These are phyloP conservation scores for Lerema accius DNA, from an alignment of 1,140 invertebrate species.

Conservation along the genomic window DNA sequence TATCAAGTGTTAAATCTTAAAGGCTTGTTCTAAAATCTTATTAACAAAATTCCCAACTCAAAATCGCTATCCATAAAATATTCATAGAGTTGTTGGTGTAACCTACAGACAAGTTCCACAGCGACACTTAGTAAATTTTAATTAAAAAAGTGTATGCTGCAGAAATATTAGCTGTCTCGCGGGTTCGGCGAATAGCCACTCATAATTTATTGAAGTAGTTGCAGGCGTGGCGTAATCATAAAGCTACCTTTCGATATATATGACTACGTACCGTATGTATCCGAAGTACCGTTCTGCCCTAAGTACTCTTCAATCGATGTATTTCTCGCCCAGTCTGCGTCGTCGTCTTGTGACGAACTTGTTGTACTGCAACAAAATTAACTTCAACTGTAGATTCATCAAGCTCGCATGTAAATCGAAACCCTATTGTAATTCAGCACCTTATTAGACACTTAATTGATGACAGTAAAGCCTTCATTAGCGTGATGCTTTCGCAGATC, in stretches of 20 bases:
- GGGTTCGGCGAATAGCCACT: constrained; percentile 3
- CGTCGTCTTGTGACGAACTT: constrained; percentile 65
- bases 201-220: background rate
- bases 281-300: constrained; percentile 54
- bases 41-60: too few relatives aligned
- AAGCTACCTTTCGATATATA: constrained; percentile 14
- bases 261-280: constrained; percentile 54
- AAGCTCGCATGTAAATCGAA: too few relatives aligned
- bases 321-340: constrained; percentile 66
- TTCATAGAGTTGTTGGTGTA: background rate
- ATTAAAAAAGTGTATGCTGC: constrained; percentile 3
- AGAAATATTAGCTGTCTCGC: background rate
- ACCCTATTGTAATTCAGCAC: too few relatives aligned
- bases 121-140: background rate
- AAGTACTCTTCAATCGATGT: constrained; percentile 58
- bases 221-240: constrained; percentile 5
- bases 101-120: background rate
- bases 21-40: too few relatives aligned
- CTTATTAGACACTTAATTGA: too few relatives aligned
- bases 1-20: too few relatives aligned
- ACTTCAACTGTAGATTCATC: too few relatives aligned
- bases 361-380: constrained; percentile 66
- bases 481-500: too few relatives aligned
- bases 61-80: background rate
- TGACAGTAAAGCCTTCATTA: too few relatives aligned